These are phyloP conservation scores for Schizothorax lantsangensis DNA, from an alignment of 2,797 vertebrate genomes.

Conservation along the genomic window DNA sequence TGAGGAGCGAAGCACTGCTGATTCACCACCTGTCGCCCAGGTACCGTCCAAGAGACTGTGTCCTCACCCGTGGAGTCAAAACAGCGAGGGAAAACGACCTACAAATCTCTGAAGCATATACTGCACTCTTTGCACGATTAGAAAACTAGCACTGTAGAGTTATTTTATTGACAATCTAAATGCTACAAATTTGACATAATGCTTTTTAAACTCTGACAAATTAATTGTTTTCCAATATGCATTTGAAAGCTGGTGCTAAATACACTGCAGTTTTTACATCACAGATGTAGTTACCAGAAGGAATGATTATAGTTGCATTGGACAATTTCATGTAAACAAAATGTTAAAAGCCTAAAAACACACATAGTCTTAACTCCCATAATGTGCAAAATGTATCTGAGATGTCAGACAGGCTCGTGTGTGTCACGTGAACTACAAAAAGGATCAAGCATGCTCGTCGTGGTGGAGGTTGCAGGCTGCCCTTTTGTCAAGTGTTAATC, in stretches of 20 bases:
- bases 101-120: conserved; percentile 32
- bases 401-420: conserved; percentile 18
- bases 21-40: conserved; percentile 64
- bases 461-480: conserved; percentile 70
- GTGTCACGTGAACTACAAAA: conserved; percentile 45
- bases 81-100: conserved; percentile 65
- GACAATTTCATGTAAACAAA: background rate
- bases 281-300: background rate
- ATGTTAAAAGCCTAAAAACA: background rate
- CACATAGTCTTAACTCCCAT: background rate
- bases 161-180: background rate
- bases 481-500: conserved; percentile 78
- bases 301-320: background rate
- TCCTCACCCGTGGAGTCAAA: conserved; percentile 57
- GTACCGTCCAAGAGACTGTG: conserved; percentile 61
- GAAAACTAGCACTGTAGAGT: background rate
- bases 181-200: background rate
- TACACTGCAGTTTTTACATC: background rate
- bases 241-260: background rate
- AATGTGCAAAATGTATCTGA: conserved; percentile 42
- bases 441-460: conserved; percentile 57
- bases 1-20: conserved; percentile 58
- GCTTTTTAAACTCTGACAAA: background rate
- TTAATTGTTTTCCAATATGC: background rate
- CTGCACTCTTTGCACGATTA: conserved; percentile 37